Evolutionary conservation across 1,140 invertebrate species (phyloP), one percentile per base, ranked within the genome.

Genomic region (Gryllus bimaculatus): DNA sequence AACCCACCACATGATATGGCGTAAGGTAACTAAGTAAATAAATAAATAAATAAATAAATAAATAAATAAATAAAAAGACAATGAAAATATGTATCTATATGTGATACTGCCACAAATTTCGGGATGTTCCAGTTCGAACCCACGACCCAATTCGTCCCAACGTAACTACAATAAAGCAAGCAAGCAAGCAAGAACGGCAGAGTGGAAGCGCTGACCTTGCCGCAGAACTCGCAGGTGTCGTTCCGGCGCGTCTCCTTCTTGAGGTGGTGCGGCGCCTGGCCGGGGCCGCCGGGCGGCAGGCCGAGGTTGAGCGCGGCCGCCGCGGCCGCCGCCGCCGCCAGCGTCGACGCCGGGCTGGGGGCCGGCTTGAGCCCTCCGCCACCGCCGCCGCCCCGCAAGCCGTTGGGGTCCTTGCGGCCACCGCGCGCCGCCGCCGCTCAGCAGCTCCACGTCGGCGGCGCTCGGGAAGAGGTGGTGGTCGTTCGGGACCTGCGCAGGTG

Each of bases 141-240:
- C n/a, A n/a, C n/a, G n/a, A n/a, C n/a, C n/a, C n/a, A n/a, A n/a
- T n/a, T n/a, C n/a, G n/a, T n/a, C n/a, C n/a, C n/a, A n/a, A n/a
- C n/a, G n/a, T n/a, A n/a, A n/a, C n/a, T n/a, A 39, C 26, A 39
- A 39, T 2, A 39, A 39, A 39, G 26, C 1, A 39, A 39, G 26
- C 1, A 39, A 39, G 26, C 1, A 39, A 39, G 26, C 1, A 39
- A 39, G 1, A 39, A 39, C 1, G 26, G 1, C 26, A 39, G 5
- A 39, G 26, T 39, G n/a, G n/a, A n/a, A n/a, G n/a, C 49, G 10
- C 54, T 66, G 10, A 66, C 54, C 87, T 99, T 99, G 8, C 97
- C 98, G 86, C 97, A 99, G 86, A 90, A 99, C 84, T 99, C 97
- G 86, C 97, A 99, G 0, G 97, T 99, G 85, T 99, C 97, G 86